phyloP scores from a whole-genome alignment of 2,113 vertebrate species.

The Cyprinodon brontotheroides region DNA sequence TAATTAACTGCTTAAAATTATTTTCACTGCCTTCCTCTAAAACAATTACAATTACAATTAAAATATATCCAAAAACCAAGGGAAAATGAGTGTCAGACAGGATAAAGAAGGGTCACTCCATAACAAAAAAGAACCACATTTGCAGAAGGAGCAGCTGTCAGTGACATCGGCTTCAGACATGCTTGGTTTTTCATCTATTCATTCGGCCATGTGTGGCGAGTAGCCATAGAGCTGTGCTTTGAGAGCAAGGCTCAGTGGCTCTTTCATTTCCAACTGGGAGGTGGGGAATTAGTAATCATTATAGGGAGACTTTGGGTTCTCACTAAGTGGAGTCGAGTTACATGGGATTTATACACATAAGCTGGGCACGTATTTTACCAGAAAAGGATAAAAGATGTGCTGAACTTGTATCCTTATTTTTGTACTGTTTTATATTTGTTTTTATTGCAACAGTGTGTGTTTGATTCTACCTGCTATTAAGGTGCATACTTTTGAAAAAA shows the following conservation, averaged over 20 bases:
- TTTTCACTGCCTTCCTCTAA: neutral
- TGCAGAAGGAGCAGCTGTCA: slow-evolving; percentile 64
- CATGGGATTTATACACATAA: slow-evolving; percentile 29
- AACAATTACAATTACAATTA: neutral
- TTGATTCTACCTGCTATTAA: neutral
- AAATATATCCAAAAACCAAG: slow-evolving; percentile 21
- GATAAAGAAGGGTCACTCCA: slow-evolving; percentile 19
- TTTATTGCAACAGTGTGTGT: neutral
- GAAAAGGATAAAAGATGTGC: neutral
- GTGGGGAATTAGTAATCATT: slow-evolving; percentile 42
- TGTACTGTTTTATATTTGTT: neutral
- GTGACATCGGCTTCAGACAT: slow-evolving; percentile 56
- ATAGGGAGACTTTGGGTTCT: slow-evolving; percentile 38
- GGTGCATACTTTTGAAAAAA: neutral
- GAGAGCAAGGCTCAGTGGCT: slow-evolving; percentile 34
- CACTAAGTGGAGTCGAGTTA: slow-evolving; percentile 2
- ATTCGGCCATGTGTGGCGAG: slow-evolving; percentile 54
- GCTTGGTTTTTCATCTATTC: slow-evolving; percentile 68
- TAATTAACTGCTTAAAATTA: neutral
- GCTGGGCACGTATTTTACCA: neutral
- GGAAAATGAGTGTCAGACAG: slow-evolving; percentile 9
- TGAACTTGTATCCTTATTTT: neutral
- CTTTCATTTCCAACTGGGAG: slow-evolving; percentile 47
- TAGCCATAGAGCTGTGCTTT: slow-evolving; percentile 50
- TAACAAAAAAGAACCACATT: slow-evolving; percentile 14